Conservation (phyloP, 2,888 invertebrate species). For the Acrocyrtus sp. region DNA sequence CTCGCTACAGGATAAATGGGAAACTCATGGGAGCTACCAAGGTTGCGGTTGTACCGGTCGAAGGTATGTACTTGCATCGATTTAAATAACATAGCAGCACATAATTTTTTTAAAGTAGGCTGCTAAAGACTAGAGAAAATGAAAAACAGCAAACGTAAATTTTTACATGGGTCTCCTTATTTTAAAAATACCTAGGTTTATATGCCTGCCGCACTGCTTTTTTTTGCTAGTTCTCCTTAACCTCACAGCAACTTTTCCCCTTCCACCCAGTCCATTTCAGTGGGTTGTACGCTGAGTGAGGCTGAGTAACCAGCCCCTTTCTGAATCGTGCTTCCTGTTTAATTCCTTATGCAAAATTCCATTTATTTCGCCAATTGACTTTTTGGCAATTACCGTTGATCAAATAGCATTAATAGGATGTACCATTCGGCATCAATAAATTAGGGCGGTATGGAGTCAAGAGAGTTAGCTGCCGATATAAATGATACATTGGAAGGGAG, state of each 20-base stretch:
- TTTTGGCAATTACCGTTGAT: background rate
- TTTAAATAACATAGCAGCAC: background rate
- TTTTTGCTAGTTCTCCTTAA: background rate
- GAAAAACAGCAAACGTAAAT: background rate
- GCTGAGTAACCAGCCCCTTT: too few relatives aligned
- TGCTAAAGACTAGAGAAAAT: too few relatives aligned
- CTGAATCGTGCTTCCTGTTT: too few relatives aligned
- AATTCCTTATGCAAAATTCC: too few relatives aligned
- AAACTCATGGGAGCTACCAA: slow-evolving; percentile 49
- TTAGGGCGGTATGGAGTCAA: too few relatives aligned
- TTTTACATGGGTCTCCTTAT: background rate
- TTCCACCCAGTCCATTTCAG: too few relatives aligned
- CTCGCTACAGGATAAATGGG: slow-evolving; percentile 36
- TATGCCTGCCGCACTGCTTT: background rate
- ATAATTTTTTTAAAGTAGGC: background rate
- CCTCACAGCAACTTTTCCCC: background rate
- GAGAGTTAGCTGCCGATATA: too few relatives aligned
- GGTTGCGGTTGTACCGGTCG: slow-evolving; percentile 46
- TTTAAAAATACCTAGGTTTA: background rate
- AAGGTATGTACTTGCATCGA: slow-evolving; percentile 25
- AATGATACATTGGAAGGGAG: too few relatives aligned
- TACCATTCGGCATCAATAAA: background rate
- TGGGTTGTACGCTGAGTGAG: too few relatives aligned
- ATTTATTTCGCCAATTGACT: background rate
- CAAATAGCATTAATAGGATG: background rate